Evolutionary conservation across 2,797 vertebrate species (phyloP), one percentile per base, ranked within the genome.

Genomic region (Anableps anableps): DNA sequence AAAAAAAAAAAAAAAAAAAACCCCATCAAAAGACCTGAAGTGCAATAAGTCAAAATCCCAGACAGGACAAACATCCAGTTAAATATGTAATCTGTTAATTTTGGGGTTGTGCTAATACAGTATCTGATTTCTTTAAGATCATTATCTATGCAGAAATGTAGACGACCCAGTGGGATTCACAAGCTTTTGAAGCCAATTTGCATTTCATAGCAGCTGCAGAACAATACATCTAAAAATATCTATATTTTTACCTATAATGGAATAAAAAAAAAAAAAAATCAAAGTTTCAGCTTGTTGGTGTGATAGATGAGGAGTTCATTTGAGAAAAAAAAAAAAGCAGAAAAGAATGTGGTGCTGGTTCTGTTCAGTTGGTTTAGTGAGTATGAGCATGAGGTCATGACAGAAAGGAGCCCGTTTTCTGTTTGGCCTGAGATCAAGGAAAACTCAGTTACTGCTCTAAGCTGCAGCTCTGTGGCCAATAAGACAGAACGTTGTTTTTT

Each of bases 361-460:
- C 81, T 89, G 84, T 89, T 90, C 83, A 85, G 80, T 87, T 74
- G 74, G 83, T 82, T 88, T 82, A 83, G 89, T 80, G 80, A 89
- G 85, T 82, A 85, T 83, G 79, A 92, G 84, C 75, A 91, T 93
- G 91, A 94, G 85, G 90, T 94, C 90, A 90, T 89, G 85, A 85
- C 86, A 88, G 84, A 89, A 86, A 88, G 66, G 48, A 87, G 72
- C 62, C 68, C 66, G 5, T 68, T 81, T 85, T 88, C 77, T 62
- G 41, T 87, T 86, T 94, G 93, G 91, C 91, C 19, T 17, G 34
- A 81, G 76, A 88, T 89, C 84, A 89, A 91, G 84, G 68, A 88
- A 83, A 88, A 85, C 78, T 72, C 84, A 84, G 83, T 62, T 26
- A 50, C 79, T 86, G 83, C 86, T 82, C 76, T 3, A n/a, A 23